Base-by-base conservation (phyloP, 2,113 vertebrate species). In the Nycticryphes semicollaris region DNA sequence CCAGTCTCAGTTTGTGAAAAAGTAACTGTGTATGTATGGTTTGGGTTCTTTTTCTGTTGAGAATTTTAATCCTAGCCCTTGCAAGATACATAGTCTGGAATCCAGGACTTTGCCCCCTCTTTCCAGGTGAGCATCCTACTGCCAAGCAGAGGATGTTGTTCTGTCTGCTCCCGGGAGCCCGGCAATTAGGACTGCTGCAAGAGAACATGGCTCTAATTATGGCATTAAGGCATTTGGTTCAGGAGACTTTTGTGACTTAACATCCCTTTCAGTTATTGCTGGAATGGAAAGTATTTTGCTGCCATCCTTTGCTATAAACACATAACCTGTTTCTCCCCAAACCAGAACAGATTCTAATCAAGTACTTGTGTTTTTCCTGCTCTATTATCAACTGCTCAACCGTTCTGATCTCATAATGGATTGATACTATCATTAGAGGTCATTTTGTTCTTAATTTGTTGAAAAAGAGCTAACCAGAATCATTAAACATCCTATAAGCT, bases 301-400 rank as follows among this genome's bases (percentile, higher is more conserved):
- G 35, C 74, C 14, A 25, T 87, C 62, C 76, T 27, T 89, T 50
- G 43, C 56, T 93, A 43, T 93, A 90, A 94, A 92, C 79, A 92
- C 51, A 23, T 39, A 86, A 84, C 43, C 75, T 88, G 68, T 59
- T 95, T 91, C 43, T 60, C 51, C 64, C 64, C n/a, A 83, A 81
- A 85, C 41, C n/a, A 86, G 78, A 83, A 69, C 47, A 83, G 87
- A 93, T 96, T 76, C 85, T 88, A 87, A 95, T 94, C 63, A 90
- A 83, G 86, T 67, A 50, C 25, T 66, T 73, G 8, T 43, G 48
- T 13, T 79, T 84, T 84, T 74, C n/a, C 37, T 83, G 14, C 18
- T 66, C 60, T 83, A 0, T 70, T 90, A 69, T 83, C 47, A 93
- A 22, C 51, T 73, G 23, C n/a, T 64, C 31, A 54, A 33, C 45